Conservation (phyloP, 2,888 invertebrate genomes). For the Achlya flavicornis region DNA sequence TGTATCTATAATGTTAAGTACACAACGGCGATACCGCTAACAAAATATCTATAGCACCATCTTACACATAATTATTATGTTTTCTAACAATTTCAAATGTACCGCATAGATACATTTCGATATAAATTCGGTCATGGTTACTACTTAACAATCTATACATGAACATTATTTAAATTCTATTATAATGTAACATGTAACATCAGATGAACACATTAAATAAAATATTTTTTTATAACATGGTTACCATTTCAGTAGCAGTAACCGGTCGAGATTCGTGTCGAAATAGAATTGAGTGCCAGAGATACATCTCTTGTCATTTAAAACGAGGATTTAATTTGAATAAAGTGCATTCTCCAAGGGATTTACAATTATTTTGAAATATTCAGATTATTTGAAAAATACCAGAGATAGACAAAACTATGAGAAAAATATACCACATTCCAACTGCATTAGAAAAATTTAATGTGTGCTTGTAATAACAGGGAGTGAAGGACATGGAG, state of each 20-base stretch:
- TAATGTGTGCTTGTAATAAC: not conserved
- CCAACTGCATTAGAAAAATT: not conserved
- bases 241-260: not conserved
- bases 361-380: not conserved
- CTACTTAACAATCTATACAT: constrained; percentile 45
- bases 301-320: not conserved
- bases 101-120: constrained; percentile 48
- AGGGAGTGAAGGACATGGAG: too few species aligned
- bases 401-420: too few species aligned
- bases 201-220: constrained; percentile 56
- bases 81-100: constrained; percentile 33
- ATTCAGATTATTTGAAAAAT: too few species aligned
- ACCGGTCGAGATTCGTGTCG: constrained; percentile 21
- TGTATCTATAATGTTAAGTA: constrained; percentile 39
- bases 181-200: constrained; percentile 49
- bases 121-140: constrained; percentile 71
- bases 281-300: not conserved
- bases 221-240: constrained; percentile 30
- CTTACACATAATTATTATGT: constrained; percentile 44
- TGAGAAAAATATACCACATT: not conserved
- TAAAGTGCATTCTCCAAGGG: not conserved
- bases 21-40: constrained; percentile 49
- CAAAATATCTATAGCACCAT: constrained; percentile 70
- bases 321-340: not conserved
- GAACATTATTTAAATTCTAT: constrained; percentile 42